Evolutionary conservation across 2,888 invertebrate species (phyloP), one percentile per base, ranked within the genome.

Genomic region (Melinopterus prodromus): DNA sequence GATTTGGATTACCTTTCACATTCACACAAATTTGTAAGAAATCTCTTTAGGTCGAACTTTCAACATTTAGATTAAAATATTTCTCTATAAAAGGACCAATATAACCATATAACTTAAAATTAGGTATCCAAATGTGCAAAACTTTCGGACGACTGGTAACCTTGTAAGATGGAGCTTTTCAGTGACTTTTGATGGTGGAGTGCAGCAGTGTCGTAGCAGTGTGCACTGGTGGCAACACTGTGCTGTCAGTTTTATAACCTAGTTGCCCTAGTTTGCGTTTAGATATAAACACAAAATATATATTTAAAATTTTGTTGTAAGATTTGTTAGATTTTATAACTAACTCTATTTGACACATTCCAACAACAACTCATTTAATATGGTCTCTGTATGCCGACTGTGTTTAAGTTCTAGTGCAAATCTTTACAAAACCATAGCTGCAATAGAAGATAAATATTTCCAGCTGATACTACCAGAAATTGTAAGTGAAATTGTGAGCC

Each of bases 371-470:
- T 53, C 12, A 53, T 53, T 74, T 74, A 35, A 9, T 12, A 74
- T 74, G 74, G 6, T 7, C n/a, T 74, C 74, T 37, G 74, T n/a
- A 37, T 74, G 74, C n/a, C 35, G 74, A 15, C 74, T 74, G 74
- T 74, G 74, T 74, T 74, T 74, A 74, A 74, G 37, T 36, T 12
- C 74, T 12, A 36, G 26, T 37, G 35, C 74, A 37, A 35, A 14
- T n/a, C n/a, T 26, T n/a, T 74, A 74, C 35, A 35, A 37, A 16
- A 37, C 35, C 12, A 36, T 15, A n/a, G 37, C 35, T 26, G 7
- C 36, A n/a, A 37, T 74, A 9, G 74, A 74, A 15, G 36, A 74
- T 7, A 74, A 74, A 15, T 74, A 26, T 37, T 74, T 74, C 15
- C n/a, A 26, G 36, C n/a, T 74, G 5, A 35, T 74, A 9, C 36